Percentiles rank a stretch among this genome's conserved stretches.
phyloP scores from a whole-genome alignment of 2,113 vertebrate species.

The Hydrochoerus hydrochaeris region DNA sequence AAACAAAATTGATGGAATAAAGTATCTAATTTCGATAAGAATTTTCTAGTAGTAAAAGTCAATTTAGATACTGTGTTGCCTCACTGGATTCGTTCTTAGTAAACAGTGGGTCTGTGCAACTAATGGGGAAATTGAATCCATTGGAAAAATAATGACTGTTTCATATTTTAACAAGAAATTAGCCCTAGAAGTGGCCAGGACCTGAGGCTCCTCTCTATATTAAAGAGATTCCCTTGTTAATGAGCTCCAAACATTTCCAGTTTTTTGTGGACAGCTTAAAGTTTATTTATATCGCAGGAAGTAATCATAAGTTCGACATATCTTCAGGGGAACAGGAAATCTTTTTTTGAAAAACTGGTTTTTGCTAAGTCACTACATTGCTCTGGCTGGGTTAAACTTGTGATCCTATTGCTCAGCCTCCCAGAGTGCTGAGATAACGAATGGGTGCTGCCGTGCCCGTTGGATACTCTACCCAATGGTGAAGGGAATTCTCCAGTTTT shows the following conservation, averaged over 20 bases:
- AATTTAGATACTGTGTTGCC: not conserved
- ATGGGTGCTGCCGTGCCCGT: not conserved
- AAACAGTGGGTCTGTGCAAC: not conserved
- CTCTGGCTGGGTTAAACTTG: not conserved
- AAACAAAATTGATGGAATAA: not conserved
- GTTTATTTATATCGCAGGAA: not conserved
- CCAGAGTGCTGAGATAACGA: not conserved
- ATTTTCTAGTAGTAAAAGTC: not conserved
- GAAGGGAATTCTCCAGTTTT: not conserved
- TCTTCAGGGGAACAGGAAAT: not conserved
- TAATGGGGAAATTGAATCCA: not conserved
- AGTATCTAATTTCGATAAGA: not conserved
- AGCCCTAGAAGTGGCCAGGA: not conserved
- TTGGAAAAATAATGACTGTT: not conserved
- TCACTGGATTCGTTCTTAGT: not conserved
- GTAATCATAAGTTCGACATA: not conserved
- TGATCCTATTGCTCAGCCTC: not conserved
- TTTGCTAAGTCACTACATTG: not conserved
- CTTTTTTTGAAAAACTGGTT: not conserved
- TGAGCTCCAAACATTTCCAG: not conserved
- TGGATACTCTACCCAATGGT: not conserved
- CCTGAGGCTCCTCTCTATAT: not conserved
- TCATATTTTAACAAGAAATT: not conserved
- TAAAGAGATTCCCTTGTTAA: not conserved
- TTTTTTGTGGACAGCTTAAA: not conserved